These are phyloP conservation scores for Prunella fulvescens DNA, from an alignment of 2,113 vertebrate species.

Conservation along the genomic window DNA sequence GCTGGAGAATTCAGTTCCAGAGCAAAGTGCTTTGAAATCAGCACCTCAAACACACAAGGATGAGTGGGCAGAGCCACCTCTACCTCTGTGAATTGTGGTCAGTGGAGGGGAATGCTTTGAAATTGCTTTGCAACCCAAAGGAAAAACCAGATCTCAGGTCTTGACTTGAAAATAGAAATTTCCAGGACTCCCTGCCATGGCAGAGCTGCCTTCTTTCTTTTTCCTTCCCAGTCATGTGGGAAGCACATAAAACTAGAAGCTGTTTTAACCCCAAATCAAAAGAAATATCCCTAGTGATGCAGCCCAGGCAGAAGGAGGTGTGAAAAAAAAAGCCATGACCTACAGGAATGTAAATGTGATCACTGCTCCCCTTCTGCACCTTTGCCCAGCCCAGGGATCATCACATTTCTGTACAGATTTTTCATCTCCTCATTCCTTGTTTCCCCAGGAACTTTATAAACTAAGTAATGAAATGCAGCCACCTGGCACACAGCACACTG, in stretches of 20 bases:
- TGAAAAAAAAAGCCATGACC: neutral
- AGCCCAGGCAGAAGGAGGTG: neutral
- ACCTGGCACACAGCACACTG: neutral
- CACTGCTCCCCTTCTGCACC: neutral
- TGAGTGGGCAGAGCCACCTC: neutral
- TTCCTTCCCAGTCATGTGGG: neutral
- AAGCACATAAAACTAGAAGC: neutral
- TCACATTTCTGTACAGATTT: neutral
- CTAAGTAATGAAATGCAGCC: neutral
- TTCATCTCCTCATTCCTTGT: neutral
- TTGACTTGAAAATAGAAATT: neutral
- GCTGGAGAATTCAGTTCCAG: neutral
- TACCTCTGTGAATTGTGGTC: neutral
- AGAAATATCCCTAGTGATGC: neutral
- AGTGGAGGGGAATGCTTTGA: neutral
- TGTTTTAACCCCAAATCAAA: neutral
- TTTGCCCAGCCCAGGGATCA: neutral
- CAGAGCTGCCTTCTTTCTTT: neutral
- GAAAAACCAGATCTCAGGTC: neutral
- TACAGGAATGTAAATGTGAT: neutral
- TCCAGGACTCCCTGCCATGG: neutral
- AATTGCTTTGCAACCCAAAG: neutral
- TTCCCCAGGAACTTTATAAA: slow-evolving; percentile 13
- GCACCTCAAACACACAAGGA: neutral
- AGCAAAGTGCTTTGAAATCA: neutral